phyloP scores from a whole-genome alignment of 2,113 vertebrate genomes.

The Microcebus griseorufus region DNA sequence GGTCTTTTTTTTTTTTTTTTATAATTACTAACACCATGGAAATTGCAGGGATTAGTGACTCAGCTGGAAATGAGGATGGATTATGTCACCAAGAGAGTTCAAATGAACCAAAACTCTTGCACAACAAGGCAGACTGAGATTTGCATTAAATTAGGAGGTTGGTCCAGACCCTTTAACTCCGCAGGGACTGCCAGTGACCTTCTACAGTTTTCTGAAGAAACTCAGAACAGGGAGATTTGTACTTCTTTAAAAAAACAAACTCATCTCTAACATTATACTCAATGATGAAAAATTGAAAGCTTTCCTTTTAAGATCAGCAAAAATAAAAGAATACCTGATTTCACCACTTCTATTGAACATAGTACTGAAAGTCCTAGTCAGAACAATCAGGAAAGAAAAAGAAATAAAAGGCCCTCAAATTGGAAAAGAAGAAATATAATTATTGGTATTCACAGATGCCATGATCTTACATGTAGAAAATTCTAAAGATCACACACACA shows the following conservation, averaged over 20 bases:
- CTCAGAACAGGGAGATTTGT: neutral
- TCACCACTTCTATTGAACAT: neutral
- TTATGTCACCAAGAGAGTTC: constrained; percentile 38
- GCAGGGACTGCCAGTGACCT: neutral
- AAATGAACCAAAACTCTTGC: neutral
- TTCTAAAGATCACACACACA: neutral
- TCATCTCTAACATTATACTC: neutral
- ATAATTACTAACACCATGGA: constrained; percentile 23
- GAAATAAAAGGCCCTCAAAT: neutral
- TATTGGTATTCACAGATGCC: neutral
- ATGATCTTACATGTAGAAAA: neutral
- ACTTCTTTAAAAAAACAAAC: neutral
- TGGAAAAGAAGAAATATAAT: neutral
- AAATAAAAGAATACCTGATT: neutral
- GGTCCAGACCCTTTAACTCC: neutral
- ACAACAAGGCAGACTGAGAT: neutral
- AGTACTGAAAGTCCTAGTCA: neutral
- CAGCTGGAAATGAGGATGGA: neutral
- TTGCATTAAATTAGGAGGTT: neutral
- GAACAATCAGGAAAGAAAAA: neutral
- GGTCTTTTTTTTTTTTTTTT: neutral
- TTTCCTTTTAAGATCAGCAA: neutral
- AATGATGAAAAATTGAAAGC: neutral
- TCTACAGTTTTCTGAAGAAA: neutral
- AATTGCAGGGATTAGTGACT: constrained; percentile 37